These are phyloP conservation scores for Peromyscus polionotus DNA, from an alignment of 2,113 vertebrate genomes.

Conservation along the genomic window DNA sequence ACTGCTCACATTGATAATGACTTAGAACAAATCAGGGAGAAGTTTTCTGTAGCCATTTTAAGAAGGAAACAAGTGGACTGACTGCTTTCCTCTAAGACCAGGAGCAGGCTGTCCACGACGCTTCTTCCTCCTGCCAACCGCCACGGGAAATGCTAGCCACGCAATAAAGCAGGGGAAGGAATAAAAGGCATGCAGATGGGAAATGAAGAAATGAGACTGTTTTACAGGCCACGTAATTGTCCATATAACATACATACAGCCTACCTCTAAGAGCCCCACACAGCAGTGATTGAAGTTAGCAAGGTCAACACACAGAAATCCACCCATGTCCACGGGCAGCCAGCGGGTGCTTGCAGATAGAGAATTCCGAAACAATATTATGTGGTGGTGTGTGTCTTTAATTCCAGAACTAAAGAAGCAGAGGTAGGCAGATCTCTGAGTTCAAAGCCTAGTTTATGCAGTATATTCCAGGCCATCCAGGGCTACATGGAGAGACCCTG, in stretches of 20 bases:
- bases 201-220: neutral
- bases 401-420: neutral
- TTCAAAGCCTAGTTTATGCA: neutral
- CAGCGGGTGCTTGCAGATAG: neutral
- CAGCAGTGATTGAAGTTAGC: neutral
- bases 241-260: neutral
- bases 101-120: neutral
- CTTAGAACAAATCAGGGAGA: constrained; percentile 45
- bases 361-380: neutral
- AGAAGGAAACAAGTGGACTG: neutral
- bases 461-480: neutral
- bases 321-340: neutral
- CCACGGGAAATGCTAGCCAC: neutral
- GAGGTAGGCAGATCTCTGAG: neutral
- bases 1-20: neutral
- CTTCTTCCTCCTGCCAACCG: neutral
- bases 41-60: constrained; percentile 75
- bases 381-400: neutral
- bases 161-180: neutral
- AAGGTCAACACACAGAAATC: neutral
- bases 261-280: neutral
- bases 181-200: neutral
- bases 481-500: neutral
- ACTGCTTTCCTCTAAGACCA: neutral
- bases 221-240: neutral